Evolutionary conservation across 2,888 invertebrate genomes (phyloP).

Genomic region (Venusia cambrica): DNA sequence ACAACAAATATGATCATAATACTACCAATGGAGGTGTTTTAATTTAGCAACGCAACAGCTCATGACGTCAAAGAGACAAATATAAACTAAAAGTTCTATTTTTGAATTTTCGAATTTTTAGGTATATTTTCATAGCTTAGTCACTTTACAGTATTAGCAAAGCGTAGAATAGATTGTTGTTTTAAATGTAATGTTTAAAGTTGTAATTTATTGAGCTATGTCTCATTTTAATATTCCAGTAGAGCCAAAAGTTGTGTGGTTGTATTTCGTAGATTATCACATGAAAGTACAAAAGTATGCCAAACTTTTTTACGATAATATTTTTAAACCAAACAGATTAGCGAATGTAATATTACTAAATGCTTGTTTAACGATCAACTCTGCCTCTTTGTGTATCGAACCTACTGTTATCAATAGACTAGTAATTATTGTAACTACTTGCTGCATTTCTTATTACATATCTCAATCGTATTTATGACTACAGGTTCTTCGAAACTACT

Average conservation of each 20-base stretch:
- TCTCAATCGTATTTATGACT: conserved; percentile 39
- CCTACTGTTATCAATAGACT: neutral
- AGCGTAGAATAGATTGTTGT: conserved; percentile 18
- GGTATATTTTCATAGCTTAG: conserved; percentile 28
- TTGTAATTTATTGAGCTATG: conserved; percentile 14
- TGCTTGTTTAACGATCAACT: conserved; percentile 12
- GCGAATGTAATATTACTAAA: conserved; percentile 16
- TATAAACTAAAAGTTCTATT: too few relatives aligned
- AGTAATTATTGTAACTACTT: conserved; percentile 12
- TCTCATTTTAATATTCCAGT: conserved; percentile 16
- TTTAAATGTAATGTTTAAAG: conserved; percentile 12
- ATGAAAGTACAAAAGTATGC: conserved; percentile 59
- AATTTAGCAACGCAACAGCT: too few relatives aligned
- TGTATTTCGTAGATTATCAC: conserved; percentile 28
- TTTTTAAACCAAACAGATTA: conserved; percentile 7
- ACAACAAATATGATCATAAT: too few relatives aligned
- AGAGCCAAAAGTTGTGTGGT: conserved; percentile 38
- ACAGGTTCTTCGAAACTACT: conserved; percentile 32
- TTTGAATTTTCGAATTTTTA: conserved; percentile 16
- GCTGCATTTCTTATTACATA: conserved; percentile 43
- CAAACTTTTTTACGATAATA: conserved; percentile 46
- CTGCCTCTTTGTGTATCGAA: conserved; percentile 19
- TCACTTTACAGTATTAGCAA: conserved; percentile 30
- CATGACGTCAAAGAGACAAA: too few relatives aligned
- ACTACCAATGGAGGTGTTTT: too few relatives aligned